Evolutionary conservation across 2,797 vertebrate species (phyloP).

Genomic region (Paedocypris micromegethes): DNA sequence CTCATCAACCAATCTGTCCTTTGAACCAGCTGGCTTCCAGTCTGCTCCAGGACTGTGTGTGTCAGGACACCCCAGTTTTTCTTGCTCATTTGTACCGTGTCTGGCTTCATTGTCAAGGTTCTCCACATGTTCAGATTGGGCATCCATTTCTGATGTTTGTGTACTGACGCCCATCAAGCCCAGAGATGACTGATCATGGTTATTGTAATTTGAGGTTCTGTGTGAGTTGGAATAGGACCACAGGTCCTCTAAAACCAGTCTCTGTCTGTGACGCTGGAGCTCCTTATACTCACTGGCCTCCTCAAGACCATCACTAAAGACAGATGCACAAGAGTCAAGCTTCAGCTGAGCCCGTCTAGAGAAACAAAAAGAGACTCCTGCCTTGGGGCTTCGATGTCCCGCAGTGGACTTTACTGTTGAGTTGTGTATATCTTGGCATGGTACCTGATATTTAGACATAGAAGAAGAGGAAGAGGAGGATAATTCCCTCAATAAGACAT

Average conservation of each 20-base stretch:
- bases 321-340: conserved; percentile 91
- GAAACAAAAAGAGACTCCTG: conserved; percentile 94
- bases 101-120: conserved; percentile 20
- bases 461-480: conserved; percentile 40
- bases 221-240: conserved; percentile 43
- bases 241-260: conserved; percentile 46
- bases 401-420: conserved; percentile 33
- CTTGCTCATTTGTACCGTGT: conserved; percentile 35
- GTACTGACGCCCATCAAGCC: conserved; percentile 38
- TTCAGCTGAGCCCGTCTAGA: conserved; percentile 84
- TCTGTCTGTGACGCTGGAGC: conserved; percentile 59
- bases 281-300: conserved; percentile 77
- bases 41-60: conserved; percentile 18
- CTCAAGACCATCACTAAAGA: conserved; percentile 89
- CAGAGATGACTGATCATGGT: conserved; percentile 33
- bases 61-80: conserved; percentile 29
- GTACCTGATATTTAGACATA: conserved; percentile 39
- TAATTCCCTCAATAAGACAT: conserved; percentile 39
- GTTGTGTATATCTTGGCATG: conserved; percentile 34
- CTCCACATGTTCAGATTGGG: conserved; percentile 28
- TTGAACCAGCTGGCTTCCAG: conserved; percentile 20
- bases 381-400: conserved; percentile 58
- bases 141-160: conserved; percentile 15
- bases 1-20: conserved; percentile 24
- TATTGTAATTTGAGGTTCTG: conserved; percentile 34